Evolutionary conservation across 2,113 vertebrate species (phyloP).

Genomic region (Ophiodon elongatus): DNA sequence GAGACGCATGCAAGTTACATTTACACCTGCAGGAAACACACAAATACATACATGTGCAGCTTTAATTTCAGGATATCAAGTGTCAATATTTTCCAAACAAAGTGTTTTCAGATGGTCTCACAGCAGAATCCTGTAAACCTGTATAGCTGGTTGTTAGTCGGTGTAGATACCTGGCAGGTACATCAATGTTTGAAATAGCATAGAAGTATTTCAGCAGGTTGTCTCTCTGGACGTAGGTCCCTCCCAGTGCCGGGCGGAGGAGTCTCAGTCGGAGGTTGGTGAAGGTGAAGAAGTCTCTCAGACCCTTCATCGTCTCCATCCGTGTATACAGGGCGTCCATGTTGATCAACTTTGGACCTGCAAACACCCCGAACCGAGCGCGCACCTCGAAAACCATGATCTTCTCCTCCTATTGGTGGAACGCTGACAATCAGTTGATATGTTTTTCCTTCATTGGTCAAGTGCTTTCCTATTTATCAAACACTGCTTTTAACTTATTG

Average conservation of each 20-base stretch:
- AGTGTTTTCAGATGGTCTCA: background rate
- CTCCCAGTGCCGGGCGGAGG: conserved; percentile 93
- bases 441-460: background rate
- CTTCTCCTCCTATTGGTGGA: conserved; percentile 87
- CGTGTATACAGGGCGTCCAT: conserved; percentile 95
- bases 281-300: conserved; percentile 98
- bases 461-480: background rate
- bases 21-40: conserved; percentile 87
- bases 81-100: too few species aligned
- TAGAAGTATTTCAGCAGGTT: conserved; percentile 97
- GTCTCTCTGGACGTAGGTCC: conserved; percentile 93
- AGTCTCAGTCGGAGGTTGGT: conserved; percentile 95
- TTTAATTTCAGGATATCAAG: too few species aligned
- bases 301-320: conserved; percentile 94
- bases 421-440: background rate
- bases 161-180: conserved; percentile 90
- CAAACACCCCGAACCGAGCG: conserved; percentile 94
- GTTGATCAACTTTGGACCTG: conserved; percentile 93
- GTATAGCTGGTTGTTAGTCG: background rate
- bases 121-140: too few species aligned
- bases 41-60: background rate
- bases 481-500: background rate
- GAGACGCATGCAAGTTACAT: conserved; percentile 93
- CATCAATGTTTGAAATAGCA: conserved; percentile 95
- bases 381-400: conserved; percentile 96